Conservation (phyloP, 2,888 invertebrate genomes). For the Pollenia amentaria region DNA sequence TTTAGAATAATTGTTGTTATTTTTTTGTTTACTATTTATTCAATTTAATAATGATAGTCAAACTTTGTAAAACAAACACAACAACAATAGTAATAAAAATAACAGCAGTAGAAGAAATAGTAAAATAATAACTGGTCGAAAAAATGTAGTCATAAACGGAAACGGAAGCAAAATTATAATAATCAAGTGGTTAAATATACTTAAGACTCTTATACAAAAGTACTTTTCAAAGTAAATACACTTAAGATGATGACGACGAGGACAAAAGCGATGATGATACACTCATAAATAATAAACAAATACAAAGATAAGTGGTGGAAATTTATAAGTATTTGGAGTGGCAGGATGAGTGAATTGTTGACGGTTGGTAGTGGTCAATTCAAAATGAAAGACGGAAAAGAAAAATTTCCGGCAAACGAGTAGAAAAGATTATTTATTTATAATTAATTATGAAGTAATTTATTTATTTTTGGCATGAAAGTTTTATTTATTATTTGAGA, state of each 20-base stretch:
- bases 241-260: conserved; percentile 58
- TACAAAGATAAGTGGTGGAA: conserved; percentile 18
- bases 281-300: conserved; percentile 29
- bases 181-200: conserved; percentile 72
- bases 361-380: conserved; percentile 19
- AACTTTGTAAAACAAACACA: conserved; percentile 51
- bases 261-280: conserved; percentile 16
- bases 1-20: conserved; percentile 24
- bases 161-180: conserved; percentile 72
- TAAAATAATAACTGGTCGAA: neutral
- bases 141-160: conserved; percentile 43
- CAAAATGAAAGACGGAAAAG: neutral
- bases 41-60: conserved; percentile 64
- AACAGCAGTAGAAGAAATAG: conserved; percentile 23
- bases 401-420: neutral
- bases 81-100: neutral
- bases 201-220: conserved; percentile 66
- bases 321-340: conserved; percentile 1
- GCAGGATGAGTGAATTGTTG: neutral
- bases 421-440: neutral
- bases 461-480: neutral
- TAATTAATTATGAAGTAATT: neutral
- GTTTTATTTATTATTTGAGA: neutral
- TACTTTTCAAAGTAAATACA: conserved; percentile 71
- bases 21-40: conserved; percentile 55